A percentile compares a stretch with the other conserved stretches of the same genome.
Conservation (phyloP, 2,113 vertebrate genomes). For the Gallinago media region DNA sequence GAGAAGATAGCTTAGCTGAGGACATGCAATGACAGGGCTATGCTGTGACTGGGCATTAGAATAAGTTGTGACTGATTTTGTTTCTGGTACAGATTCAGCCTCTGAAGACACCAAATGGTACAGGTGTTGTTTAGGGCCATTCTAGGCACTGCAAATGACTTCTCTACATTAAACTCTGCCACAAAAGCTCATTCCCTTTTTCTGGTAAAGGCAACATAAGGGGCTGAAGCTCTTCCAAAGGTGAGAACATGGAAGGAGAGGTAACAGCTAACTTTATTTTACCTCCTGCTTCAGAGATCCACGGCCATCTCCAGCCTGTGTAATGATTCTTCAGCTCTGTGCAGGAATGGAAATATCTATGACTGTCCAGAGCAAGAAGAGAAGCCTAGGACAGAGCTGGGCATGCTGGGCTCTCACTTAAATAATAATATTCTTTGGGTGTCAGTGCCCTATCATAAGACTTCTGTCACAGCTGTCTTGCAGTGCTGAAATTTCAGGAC, state of each 20-base stretch:
- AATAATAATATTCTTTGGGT: neutral
- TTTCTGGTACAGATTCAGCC: neutral
- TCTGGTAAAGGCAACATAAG: neutral
- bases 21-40: neutral
- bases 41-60: neutral
- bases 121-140: rapidly evolving
- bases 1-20: neutral
- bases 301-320: neutral
- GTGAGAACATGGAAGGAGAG: neutral
- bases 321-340: neutral
- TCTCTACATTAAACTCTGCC: neutral
- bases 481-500: neutral
- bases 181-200: neutral
- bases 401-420: neutral
- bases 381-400: neutral
- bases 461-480: neutral
- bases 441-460: neutral
- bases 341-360: neutral
- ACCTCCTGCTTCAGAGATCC: neutral
- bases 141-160: neutral
- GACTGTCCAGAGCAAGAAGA: neutral
- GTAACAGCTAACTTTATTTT: neutral
- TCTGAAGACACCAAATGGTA: neutral
- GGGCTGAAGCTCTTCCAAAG: neutral
- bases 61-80: neutral